phyloP scores from a whole-genome alignment of 2,888 invertebrate genomes.

The Ceramica pisi region DNA sequence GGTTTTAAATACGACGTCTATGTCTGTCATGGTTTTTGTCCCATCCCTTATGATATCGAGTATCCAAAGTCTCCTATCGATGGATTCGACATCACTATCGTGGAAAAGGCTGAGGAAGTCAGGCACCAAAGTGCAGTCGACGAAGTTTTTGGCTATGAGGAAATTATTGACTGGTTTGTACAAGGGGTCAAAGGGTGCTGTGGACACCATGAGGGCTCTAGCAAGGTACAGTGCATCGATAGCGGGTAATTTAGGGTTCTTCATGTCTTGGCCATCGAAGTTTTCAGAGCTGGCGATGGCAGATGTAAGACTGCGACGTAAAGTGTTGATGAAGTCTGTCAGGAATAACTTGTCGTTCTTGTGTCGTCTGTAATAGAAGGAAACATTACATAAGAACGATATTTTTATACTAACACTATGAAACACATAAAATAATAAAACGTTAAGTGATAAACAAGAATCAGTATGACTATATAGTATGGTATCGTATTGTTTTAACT shows the following conservation, averaged over 20 bases:
- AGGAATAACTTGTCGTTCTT: slow-evolving; percentile 93
- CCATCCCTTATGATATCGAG: slow-evolving; percentile 94
- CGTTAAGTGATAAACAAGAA: no score
- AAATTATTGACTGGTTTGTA: slow-evolving; percentile 95
- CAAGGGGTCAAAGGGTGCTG: slow-evolving; percentile 94
- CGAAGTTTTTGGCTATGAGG: slow-evolving; percentile 94
- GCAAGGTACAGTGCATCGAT: slow-evolving; percentile 93
- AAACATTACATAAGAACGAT: neutral
- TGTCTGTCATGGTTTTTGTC: slow-evolving; percentile 94
- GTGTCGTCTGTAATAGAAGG: slow-evolving; percentile 80
- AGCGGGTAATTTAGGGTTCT: slow-evolving; percentile 89
- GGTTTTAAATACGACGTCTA: slow-evolving; percentile 93
- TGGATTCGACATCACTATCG: slow-evolving; percentile 93
- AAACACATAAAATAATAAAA: no score
- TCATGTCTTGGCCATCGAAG: slow-evolving; percentile 65
- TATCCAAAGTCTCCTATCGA: slow-evolving; percentile 94
- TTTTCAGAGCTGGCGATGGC: slow-evolving; percentile 71
- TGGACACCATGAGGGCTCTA: slow-evolving; percentile 92
- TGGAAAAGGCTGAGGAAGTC: slow-evolving; percentile 96
- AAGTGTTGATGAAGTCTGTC: slow-evolving; percentile 92
- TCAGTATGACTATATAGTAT: no score
- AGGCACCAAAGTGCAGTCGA: slow-evolving; percentile 95
- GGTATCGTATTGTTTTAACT: no score
- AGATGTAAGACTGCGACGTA: slow-evolving; percentile 91
- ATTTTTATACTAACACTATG: no score